Base-by-base conservation (phyloP, 2,888 invertebrate genomes). In the Pocota personata region DNA sequence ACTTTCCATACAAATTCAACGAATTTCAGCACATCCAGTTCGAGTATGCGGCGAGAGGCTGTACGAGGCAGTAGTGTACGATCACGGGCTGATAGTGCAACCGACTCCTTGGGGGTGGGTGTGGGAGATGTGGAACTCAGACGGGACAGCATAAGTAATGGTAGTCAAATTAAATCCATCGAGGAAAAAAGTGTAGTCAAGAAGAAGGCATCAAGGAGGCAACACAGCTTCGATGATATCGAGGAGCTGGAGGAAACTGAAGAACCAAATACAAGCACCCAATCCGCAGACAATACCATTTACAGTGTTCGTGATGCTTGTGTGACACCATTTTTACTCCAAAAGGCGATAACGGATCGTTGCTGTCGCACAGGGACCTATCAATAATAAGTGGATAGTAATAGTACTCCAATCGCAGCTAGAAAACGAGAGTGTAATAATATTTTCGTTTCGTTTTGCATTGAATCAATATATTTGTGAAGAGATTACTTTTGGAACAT, bases 1-100 rank as follows among this genome's bases (percentile, higher is more conserved):
- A 89, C 89, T 67, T 89, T 89, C 84, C 89, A 89, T 77, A 89
- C 89, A 12, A 88, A 88, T 60, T 89, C 89, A n/a, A 89, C 89
- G 30, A 89, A 89, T 88, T 71, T 89, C 43, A 88, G 88, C 58
- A 87, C 83, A 40, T 87, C 88, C 16, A 88, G 86, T 55, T 88
- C 88, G 14, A 88, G 88, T 82, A 80, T 84, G 58, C 76, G 87
- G 12, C 55, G 83, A 14, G 88, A 88, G 14, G 75, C 72, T 14
- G 19, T 80, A 14, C 75, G 88, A 40, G 82, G 67, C 30, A 82
- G 76, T 52, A 87, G 87, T 57, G 3, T 62, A 16, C 50, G 80
- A 60, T 84, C 83, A 35, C 76, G 86, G 3, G 16, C 57, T 40
- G 76, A 71, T 52, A 69, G 80, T 60, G 43, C 66, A 8, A 58